A percentile compares a stretch with the other conserved stretches of the same genome.
Evolutionary conservation across 2,113 vertebrate genomes (phyloP).

Genomic region (Hippocampus abdominalis): DNA sequence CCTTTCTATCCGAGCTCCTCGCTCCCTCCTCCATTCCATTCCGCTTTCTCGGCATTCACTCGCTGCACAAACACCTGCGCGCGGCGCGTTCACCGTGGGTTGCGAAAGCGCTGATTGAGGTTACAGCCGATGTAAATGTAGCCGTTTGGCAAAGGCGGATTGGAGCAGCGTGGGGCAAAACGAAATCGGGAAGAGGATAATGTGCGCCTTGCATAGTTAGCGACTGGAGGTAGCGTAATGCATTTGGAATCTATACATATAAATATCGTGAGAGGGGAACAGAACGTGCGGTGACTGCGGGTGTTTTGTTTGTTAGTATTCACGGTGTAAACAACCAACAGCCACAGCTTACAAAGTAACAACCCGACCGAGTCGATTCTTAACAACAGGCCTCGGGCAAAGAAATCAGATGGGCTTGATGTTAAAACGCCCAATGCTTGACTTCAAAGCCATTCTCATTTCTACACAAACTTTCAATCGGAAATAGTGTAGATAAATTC

Average conservation of each 20-base stretch:
- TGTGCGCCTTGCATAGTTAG: conserved; percentile 21
- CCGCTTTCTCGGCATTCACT: conserved; percentile 54
- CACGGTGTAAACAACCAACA: neutral
- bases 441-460: neutral
- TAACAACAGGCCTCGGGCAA: neutral
- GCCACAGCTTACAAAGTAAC: neutral
- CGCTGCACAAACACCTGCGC: conserved; percentile 51
- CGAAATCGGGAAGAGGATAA: conserved; percentile 44
- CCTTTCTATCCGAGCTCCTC: conserved; percentile 54
- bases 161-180: conserved; percentile 50
- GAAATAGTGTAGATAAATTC: neutral
- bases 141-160: conserved; percentile 59
- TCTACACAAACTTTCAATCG: neutral
- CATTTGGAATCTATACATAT: conserved; percentile 1
- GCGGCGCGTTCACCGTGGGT: conserved; percentile 48
- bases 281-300: neutral
- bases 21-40: conserved; percentile 20
- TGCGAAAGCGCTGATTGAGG: conserved; percentile 61
- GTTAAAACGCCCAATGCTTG: neutral
- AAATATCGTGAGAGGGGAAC: too few species aligned
- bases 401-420: neutral
- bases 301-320: neutral
- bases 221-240: neutral
- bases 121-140: conserved; percentile 70
- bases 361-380: neutral